Conservation (phyloP, 2,797 vertebrate genomes). For the Melanotaenia pygmaea region DNA sequence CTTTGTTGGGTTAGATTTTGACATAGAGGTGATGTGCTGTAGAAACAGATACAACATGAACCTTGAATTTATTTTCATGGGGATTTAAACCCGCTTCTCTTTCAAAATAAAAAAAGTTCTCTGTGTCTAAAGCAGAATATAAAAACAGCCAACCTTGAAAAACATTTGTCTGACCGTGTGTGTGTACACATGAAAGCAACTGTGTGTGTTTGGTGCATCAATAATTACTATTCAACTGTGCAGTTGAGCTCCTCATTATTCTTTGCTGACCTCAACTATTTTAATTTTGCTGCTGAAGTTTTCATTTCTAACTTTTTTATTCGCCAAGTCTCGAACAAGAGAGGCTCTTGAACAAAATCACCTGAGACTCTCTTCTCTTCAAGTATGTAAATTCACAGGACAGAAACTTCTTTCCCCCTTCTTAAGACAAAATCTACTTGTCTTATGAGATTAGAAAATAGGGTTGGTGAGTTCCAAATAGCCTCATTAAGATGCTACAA, state of each 20-base stretch:
- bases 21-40: neutral
- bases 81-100: neutral
- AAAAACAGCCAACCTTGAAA: constrained; percentile 1
- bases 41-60: neutral
- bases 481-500: constrained; percentile 43
- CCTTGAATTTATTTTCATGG: neutral
- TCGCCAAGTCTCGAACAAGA: neutral
- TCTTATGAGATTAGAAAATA: constrained; percentile 39
- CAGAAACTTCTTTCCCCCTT: neutral
- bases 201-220: constrained; percentile 7
- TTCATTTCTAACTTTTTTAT: constrained; percentile 58
- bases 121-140: neutral
- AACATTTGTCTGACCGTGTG: constrained; percentile 17
- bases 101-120: neutral
- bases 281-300: constrained; percentile 56
- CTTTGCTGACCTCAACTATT: constrained; percentile 46
- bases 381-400: constrained; percentile 17
- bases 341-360: constrained; percentile 33
- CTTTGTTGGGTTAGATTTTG: neutral
- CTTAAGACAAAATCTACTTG: constrained; percentile 20
- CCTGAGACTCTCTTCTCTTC: constrained; percentile 20
- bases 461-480: constrained; percentile 1
- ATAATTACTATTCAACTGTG: constrained; percentile 52
- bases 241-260: constrained; percentile 50
- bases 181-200: neutral